A percentile compares a stretch with the other conserved stretches of the same genome.
These are phyloP conservation scores for Xanthorhoe designata DNA, from an alignment of 2,888 invertebrate genomes.

Conservation along the genomic window DNA sequence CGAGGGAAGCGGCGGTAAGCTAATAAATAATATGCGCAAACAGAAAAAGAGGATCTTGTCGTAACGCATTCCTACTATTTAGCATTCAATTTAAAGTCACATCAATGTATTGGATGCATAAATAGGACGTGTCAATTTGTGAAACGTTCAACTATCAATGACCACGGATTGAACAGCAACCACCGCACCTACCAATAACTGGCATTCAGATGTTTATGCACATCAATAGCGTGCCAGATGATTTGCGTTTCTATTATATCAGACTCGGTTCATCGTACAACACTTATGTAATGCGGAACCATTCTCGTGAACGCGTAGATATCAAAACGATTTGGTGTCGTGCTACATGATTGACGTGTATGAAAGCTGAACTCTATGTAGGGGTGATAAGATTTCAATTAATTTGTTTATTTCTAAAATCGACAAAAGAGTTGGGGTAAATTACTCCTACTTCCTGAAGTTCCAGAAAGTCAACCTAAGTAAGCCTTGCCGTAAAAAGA, in stretches of 20 bases:
- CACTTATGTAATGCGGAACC: slow-evolving; percentile 40
- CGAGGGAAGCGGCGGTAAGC: no score
- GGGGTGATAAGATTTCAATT: slow-evolving; percentile 35
- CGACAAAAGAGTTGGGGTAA: slow-evolving; percentile 22
- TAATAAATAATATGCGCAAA: no score
- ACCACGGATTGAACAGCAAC: slow-evolving; percentile 13
- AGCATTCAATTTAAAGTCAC: no score
- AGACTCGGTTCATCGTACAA: slow-evolving; percentile 38
- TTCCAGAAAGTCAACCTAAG: not conserved
- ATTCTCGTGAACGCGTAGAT: slow-evolving; percentile 21
- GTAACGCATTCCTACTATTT: no score
- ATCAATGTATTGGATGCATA: no score
- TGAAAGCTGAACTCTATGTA: slow-evolving; percentile 19
- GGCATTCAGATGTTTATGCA: slow-evolving; percentile 25
- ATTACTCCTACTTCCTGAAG: not conserved
- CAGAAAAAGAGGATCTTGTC: no score
- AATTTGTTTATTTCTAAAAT: slow-evolving; percentile 31
- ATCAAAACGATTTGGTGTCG: slow-evolving; percentile 26
- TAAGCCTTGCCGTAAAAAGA: no score
- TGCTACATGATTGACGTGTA: slow-evolving; percentile 25
- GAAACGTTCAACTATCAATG: not conserved
- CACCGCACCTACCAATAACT: slow-evolving; percentile 18
- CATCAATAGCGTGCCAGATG: slow-evolving; percentile 37
- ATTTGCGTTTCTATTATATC: slow-evolving; percentile 37
- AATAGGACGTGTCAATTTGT: not conserved